phyloP scores from a whole-genome alignment of 35 echinoderm and acorn worm genomes.

The Amphiura filiformis region DNA sequence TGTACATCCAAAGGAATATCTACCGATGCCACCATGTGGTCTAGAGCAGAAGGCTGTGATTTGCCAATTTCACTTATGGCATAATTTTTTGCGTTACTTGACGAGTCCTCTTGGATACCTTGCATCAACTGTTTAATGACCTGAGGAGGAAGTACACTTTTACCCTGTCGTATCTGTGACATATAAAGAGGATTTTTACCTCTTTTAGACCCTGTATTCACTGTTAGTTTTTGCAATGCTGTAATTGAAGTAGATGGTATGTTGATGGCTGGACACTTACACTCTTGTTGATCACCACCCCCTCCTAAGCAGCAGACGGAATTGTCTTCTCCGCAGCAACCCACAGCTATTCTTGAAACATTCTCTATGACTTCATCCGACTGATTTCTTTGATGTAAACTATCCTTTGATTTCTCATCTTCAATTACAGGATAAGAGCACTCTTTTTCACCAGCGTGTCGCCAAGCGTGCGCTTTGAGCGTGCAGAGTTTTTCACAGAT shows the following conservation, averaged over 20 bases:
- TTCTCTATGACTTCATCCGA: neutral
- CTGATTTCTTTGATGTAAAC: neutral
- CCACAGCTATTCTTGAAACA: neutral
- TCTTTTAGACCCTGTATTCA: neutral
- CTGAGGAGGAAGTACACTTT: neutral
- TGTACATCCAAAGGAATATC: neutral
- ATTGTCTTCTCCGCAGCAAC: neutral
- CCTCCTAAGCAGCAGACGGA: neutral
- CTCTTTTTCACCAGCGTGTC: constrained; percentile 86
- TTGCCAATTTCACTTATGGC: neutral
- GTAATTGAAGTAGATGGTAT: neutral
- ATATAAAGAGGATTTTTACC: neutral
- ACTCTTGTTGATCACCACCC: neutral
- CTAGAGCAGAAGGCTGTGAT: neutral
- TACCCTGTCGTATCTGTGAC: neutral
- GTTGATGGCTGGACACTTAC: neutral
- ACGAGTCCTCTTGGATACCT: neutral
- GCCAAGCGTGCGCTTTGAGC: constrained; percentile 93
- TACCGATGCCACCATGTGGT: neutral
- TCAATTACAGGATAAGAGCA: constrained; percentile 89
- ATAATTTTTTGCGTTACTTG: neutral
- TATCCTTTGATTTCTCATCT: constrained; percentile 30
- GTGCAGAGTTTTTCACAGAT: constrained; percentile 88
- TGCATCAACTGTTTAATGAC: neutral
- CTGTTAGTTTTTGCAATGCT: neutral